A percentile compares a stretch with the other conserved stretches of the same genome.
phyloP scores from a whole-genome alignment of 1,140 invertebrate genomes.

The Drosophila hydei region DNA sequence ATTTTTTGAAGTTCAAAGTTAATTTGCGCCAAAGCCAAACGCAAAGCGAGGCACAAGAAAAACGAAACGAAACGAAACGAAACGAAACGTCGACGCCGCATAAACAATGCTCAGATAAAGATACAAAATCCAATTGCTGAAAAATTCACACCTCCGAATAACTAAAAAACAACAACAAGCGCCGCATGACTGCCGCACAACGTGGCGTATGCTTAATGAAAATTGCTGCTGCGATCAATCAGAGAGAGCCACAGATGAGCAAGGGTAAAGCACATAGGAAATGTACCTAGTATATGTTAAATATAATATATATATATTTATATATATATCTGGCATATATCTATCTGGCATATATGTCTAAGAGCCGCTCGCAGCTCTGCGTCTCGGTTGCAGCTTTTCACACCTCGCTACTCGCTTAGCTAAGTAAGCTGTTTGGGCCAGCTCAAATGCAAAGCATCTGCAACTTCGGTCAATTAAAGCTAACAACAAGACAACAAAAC shows the following conservation, averaged over 20 bases:
- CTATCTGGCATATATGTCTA: background rate
- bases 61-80: constrained; percentile 43
- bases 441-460: constrained; percentile 5
- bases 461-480: background rate
- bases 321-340: background rate
- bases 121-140: constrained; percentile 63
- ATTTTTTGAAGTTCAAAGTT: constrained; percentile 76
- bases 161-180: background rate
- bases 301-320: background rate
- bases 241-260: constrained; percentile 23
- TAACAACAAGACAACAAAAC: constrained; percentile 6
- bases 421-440: background rate
- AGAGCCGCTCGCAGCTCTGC: background rate
- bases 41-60: constrained; percentile 43
- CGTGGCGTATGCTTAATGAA: constrained; percentile 60
- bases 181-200: constrained; percentile 32
- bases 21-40: constrained; percentile 62
- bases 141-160: constrained; percentile 67
- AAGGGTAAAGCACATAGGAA: background rate
- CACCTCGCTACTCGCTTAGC: constrained; percentile 13
- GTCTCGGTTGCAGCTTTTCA: constrained; percentile 33
- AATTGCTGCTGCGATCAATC: constrained; percentile 39
- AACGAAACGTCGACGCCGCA: constrained; percentile 23
- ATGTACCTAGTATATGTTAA: background rate
- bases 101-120: constrained; percentile 58